Conservation (phyloP, 2,888 invertebrate species). For the Callinectes sapidus region DNA sequence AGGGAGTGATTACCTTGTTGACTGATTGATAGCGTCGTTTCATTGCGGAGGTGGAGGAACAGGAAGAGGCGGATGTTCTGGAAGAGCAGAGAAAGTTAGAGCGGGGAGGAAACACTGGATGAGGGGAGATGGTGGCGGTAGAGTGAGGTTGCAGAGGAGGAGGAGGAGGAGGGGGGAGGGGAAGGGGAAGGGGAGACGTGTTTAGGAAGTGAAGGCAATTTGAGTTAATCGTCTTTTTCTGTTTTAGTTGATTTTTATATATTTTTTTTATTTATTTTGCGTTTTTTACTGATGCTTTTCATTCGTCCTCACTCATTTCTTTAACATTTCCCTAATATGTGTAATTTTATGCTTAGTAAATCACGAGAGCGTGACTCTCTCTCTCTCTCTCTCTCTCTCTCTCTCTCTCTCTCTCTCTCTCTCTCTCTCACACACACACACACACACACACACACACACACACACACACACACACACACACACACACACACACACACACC, state of each 20-base stretch:
- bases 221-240: neutral
- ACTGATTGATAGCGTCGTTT: conserved; percentile 19
- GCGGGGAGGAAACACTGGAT: neutral
- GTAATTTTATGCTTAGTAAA: neutral
- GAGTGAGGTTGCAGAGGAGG: neutral
- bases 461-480: conserved; percentile 24
- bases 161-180: neutral
- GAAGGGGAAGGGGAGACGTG: neutral
- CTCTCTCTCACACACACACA: too few relatives aligned
- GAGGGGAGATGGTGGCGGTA: neutral
- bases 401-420: too few relatives aligned
- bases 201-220: neutral
- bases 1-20: neutral
- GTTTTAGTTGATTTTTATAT: neutral
- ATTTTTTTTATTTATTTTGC: neutral
- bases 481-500: neutral
- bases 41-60: neutral
- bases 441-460: conserved; percentile 28
- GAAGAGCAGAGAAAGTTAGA: conserved; percentile 5
- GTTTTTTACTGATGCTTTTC: neutral
- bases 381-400: too few relatives aligned
- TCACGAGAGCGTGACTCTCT: conserved; percentile 14
- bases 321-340: conserved; percentile 2
- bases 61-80: neutral
- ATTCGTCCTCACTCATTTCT: neutral